These are phyloP conservation scores for Dipodomys merriami DNA, from an alignment of 2,113 vertebrate species.

Conservation along the genomic window DNA sequence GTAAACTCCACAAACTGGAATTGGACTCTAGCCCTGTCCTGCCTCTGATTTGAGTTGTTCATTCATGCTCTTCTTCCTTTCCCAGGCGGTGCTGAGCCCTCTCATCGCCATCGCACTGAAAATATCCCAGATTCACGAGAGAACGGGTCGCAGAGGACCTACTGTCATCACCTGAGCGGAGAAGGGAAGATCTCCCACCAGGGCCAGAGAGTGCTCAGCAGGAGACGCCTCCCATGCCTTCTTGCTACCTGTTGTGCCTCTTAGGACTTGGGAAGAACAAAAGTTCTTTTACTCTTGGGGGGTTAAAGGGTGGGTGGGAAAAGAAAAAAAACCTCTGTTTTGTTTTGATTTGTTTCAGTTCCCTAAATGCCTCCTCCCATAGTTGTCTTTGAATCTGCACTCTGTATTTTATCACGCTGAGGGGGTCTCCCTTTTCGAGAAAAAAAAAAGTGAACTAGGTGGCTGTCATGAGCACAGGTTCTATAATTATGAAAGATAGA, in stretches of 20 bases:
- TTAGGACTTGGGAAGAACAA: conserved; percentile 76
- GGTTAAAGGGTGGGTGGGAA: not conserved
- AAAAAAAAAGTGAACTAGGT: not conserved
- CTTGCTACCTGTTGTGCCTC: conserved; percentile 86
- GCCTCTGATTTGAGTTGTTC: not conserved
- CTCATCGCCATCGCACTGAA: conserved; percentile 98
- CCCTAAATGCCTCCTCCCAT: conserved; percentile 51
- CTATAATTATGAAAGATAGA: not conserved
- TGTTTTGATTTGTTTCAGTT: conserved; percentile 72
- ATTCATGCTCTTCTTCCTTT: conserved; percentile 59
- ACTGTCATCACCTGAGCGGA: conserved; percentile 95
- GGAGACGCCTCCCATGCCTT: conserved; percentile 75
- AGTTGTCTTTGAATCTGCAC: conserved; percentile 73
- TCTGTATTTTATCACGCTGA: conserved; percentile 27
- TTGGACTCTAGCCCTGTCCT: not conserved
- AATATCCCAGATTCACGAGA: conserved; percentile 97
- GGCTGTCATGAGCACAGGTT: not conserved
- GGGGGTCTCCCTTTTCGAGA: not conserved
- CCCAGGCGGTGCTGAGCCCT: conserved; percentile 95
- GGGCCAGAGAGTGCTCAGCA: conserved; percentile 83
- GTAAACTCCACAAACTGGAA: not conserved
- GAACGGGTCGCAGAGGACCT: conserved; percentile 94
- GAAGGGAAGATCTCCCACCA: conserved; percentile 58
- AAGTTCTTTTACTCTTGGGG: conserved; percentile 71
- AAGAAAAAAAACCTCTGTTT: conserved; percentile 57